Conservation (phyloP, 2,888 invertebrate genomes). For the Melitaea athalia region DNA sequence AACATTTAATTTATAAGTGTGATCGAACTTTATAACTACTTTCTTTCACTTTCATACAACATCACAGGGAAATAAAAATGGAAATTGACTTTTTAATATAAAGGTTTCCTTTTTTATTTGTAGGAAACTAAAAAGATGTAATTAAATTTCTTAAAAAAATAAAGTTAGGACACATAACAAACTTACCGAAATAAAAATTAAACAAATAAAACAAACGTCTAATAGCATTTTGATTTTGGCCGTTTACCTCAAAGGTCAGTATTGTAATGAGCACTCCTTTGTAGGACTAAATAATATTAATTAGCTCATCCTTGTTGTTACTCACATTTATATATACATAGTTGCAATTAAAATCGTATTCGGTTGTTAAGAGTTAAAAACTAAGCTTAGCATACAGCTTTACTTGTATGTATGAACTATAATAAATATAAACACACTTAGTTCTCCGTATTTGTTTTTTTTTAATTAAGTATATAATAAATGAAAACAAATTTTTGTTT, state of each 20-base stretch:
- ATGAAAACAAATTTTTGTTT: too few relatives aligned
- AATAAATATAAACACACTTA: too few relatives aligned
- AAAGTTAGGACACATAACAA: not conserved
- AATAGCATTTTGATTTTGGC: not conserved
- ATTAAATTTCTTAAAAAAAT: too few relatives aligned
- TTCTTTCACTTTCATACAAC: too few relatives aligned
- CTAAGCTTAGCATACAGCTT: not conserved
- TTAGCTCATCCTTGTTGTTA: not conserved
- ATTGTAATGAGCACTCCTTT: not conserved
- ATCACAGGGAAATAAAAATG: too few relatives aligned
- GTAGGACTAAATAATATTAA: not conserved
- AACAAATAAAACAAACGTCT: slow-evolving; percentile 2
- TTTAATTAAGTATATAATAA: too few relatives aligned
- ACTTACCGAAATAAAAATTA: slow-evolving; percentile 1
- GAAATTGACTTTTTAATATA: too few relatives aligned
- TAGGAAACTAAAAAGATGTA: too few relatives aligned
- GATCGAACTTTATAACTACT: too few relatives aligned
- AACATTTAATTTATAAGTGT: too few relatives aligned
- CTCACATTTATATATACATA: not conserved
- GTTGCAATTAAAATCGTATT: not conserved
- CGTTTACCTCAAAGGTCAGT: not conserved
- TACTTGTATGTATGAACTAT: not conserved
- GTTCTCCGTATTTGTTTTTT: too few relatives aligned
- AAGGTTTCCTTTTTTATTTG: too few relatives aligned
- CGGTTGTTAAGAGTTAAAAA: not conserved